These are phyloP conservation scores for Caenorhabditis sp. DNA, from an alignment of 2,888 invertebrate genomes.

Conservation along the genomic window DNA sequence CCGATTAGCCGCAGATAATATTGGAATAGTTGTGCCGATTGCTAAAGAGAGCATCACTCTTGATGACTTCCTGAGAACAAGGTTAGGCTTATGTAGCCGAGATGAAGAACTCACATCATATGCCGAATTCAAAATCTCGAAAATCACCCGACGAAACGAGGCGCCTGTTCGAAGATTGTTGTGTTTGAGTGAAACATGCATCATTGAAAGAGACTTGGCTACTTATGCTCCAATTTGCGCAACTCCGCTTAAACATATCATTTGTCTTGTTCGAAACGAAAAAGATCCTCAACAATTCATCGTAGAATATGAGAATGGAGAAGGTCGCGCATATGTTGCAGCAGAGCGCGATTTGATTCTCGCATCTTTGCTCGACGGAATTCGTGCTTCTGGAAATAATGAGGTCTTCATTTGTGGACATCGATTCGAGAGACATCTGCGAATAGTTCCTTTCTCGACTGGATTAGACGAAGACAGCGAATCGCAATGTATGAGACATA, in stretches of 20 bases:
- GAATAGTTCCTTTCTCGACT: constrained; percentile 84
- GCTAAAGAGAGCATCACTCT: constrained; percentile 83
- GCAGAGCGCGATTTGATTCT: constrained; percentile 94
- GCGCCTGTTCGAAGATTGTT: constrained; percentile 83
- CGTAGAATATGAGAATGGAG: constrained; percentile 91
- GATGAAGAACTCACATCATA: constrained; percentile 95
- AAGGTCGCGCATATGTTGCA: constrained; percentile 85
- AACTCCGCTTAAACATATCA: constrained; percentile 78
- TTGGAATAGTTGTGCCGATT: constrained; percentile 85
- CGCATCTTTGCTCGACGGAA: constrained; percentile 93
- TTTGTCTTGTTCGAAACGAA: constrained; percentile 87
- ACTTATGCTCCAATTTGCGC: constrained; percentile 92
- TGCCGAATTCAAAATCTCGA: constrained; percentile 94
- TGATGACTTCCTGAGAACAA: constrained; percentile 85
- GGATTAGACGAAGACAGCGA: constrained; percentile 95
- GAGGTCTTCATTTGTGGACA: constrained; percentile 76
- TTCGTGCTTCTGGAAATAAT: constrained; percentile 92
- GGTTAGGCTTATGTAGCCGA: constrained; percentile 91
- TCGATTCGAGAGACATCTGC: constrained; percentile 83
- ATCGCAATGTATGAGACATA: constrained; percentile 84
- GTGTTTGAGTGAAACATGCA: constrained; percentile 87
- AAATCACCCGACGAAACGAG: constrained; percentile 83
- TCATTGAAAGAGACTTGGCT: constrained; percentile 94
- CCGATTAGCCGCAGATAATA: constrained; percentile 82
- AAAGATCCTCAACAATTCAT: constrained; percentile 91